Percentiles rank a stretch among this genome's conserved stretches.
Evolutionary conservation across 2,797 vertebrate genomes (phyloP).

Genomic region (Bradypodion pumilum): DNA sequence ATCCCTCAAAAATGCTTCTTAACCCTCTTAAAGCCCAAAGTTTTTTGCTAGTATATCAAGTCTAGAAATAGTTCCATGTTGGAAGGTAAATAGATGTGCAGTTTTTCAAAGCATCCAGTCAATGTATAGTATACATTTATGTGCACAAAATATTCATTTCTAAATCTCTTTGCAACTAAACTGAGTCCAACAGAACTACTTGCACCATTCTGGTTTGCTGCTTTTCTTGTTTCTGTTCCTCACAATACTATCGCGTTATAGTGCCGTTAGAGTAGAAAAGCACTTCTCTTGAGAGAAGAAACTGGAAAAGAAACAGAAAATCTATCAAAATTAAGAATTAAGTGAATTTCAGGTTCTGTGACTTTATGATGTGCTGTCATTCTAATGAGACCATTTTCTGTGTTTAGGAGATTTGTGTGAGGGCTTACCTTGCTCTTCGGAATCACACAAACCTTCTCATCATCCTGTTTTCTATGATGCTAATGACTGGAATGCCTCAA

Average conservation of each 20-base stretch:
- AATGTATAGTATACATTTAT: neutral
- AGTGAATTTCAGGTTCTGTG: neutral
- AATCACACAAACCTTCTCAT: conserved; percentile 97
- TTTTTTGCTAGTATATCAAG: neutral
- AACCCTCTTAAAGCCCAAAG: neutral
- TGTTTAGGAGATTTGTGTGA: conserved; percentile 88
- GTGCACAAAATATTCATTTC: neutral
- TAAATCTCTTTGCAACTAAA: neutral
- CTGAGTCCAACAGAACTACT: neutral
- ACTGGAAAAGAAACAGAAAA: neutral
- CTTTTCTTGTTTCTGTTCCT: neutral
- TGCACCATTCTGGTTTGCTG: neutral
- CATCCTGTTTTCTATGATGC: conserved; percentile 99
- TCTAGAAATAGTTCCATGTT: neutral
- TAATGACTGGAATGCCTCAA: conserved; percentile 98
- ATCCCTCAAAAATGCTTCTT: neutral
- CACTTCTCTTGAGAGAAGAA: neutral
- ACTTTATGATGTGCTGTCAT: neutral
- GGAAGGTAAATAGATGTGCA: neutral
- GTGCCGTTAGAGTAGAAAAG: neutral
- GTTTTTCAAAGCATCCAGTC: neutral
- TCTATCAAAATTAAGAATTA: neutral
- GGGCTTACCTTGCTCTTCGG: conserved; percentile 93
- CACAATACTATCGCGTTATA: neutral
- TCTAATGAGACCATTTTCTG: neutral